These are phyloP conservation scores for Schizotus pectinicornis DNA, from an alignment of 2,888 invertebrate species.

Conservation along the genomic window DNA sequence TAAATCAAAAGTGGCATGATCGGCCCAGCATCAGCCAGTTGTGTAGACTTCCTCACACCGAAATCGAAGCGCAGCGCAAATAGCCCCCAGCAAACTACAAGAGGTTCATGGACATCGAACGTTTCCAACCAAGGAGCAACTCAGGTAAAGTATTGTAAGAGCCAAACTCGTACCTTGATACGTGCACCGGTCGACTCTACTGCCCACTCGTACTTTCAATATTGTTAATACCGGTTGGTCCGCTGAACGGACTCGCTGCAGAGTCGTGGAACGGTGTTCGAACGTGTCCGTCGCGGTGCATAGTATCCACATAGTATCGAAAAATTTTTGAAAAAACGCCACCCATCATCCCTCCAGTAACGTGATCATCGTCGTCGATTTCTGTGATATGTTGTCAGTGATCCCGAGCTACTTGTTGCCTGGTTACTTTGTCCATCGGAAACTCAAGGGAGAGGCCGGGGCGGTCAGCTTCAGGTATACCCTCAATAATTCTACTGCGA, in stretches of 20 bases:
- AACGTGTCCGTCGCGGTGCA: slow-evolving; percentile 10
- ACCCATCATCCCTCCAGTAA: background rate
- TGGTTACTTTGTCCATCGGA: slow-evolving; percentile 26
- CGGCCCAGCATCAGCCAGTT: slow-evolving; percentile 5
- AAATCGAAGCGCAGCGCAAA: slow-evolving; percentile 16
- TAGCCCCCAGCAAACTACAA: slow-evolving; percentile 22
- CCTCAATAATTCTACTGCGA: background rate
- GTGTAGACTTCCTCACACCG: slow-evolving; percentile 3
- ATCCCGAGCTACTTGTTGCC: slow-evolving; percentile 28
- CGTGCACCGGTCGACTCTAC: slow-evolving; percentile 35
- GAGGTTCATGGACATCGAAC: slow-evolving; percentile 45
- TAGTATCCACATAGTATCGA: slow-evolving; percentile 6
- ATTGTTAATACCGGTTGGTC: slow-evolving; percentile 40
- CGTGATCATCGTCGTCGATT: slow-evolving; percentile 5
- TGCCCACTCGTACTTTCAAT: slow-evolving; percentile 44
- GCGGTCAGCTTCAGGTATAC: no score
- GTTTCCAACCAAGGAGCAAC: slow-evolving; percentile 29
- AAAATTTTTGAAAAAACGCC: background rate
- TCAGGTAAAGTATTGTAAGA: slow-evolving; percentile 35
- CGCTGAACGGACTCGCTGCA: slow-evolving; percentile 27
- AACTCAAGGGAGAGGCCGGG: background rate
- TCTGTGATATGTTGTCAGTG: slow-evolving; percentile 31
- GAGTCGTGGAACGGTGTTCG: slow-evolving; percentile 31
- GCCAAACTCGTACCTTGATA: slow-evolving; percentile 32
- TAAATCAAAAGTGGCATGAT: slow-evolving; percentile 3